These are phyloP conservation scores for Sylvilagus floridanus DNA, from an alignment of 2,797 vertebrate species.

Conservation along the genomic window DNA sequence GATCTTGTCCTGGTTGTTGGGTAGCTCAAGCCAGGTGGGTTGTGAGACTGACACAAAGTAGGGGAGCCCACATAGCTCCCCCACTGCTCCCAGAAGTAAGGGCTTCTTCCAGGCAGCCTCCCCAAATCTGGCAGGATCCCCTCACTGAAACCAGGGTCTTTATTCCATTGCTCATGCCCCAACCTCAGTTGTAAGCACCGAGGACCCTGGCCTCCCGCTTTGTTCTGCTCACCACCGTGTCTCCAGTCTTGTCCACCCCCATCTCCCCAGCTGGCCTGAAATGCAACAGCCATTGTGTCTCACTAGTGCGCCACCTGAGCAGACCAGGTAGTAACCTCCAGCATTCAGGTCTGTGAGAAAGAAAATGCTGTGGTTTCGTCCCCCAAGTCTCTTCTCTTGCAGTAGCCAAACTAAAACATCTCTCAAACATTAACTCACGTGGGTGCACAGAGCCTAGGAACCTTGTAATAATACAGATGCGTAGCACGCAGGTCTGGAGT, in stretches of 20 bases:
- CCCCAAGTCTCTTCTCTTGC: neutral
- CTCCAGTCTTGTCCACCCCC: too few species aligned
- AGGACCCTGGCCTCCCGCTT: too few species aligned
- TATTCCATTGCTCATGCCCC: neutral
- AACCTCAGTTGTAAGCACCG: neutral
- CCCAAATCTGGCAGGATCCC: neutral
- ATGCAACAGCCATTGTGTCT: neutral
- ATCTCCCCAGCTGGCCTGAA: neutral
- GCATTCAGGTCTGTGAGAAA: too few species aligned
- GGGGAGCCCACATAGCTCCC: neutral
- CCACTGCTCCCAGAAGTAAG: neutral
- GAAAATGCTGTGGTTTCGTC: neutral
- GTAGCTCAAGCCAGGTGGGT: neutral
- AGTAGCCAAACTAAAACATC: neutral
- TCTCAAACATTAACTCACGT: neutral
- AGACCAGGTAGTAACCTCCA: neutral
- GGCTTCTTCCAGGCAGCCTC: neutral
- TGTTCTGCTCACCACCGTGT: neutral
- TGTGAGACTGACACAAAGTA: neutral
- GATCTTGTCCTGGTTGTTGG: neutral
- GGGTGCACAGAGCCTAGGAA: neutral
- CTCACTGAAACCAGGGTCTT: neutral
- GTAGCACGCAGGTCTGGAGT: neutral
- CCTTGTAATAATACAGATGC: neutral
- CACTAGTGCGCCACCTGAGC: neutral